Evolutionary conservation across 1,140 invertebrate species (phyloP).

Genomic region (Trinorchestia longiramus): DNA sequence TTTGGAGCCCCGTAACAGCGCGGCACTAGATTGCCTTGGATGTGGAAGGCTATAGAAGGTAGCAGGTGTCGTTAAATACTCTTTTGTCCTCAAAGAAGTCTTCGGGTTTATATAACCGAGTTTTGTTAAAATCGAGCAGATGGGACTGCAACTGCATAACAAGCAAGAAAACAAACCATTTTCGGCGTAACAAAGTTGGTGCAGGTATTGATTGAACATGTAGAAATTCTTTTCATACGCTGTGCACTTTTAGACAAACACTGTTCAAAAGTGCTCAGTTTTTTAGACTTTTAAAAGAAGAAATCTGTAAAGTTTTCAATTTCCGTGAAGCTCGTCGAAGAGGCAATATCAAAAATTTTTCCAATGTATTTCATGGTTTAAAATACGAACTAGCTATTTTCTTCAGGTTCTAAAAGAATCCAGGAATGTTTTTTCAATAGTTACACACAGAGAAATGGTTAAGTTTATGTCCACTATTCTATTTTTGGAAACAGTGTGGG

Average conservation of each 20-base stretch:
- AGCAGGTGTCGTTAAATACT: neutral
- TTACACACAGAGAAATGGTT: too few species aligned
- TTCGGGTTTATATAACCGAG: neutral
- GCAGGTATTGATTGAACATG: neutral
- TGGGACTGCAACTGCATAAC: neutral
- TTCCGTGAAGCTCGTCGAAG: too few species aligned
- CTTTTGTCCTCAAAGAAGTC: neutral
- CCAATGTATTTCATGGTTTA: too few species aligned
- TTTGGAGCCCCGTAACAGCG: neutral
- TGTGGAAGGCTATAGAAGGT: neutral
- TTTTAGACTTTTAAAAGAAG: too few species aligned
- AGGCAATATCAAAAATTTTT: too few species aligned
- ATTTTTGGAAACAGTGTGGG: neutral
- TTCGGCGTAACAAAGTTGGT: neutral
- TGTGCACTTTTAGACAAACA: too few species aligned
- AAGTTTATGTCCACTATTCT: neutral
- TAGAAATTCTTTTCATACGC: neutral
- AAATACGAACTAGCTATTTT: too few species aligned
- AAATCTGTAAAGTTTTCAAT: too few species aligned
- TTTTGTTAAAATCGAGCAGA: neutral
- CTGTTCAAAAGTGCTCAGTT: too few species aligned
- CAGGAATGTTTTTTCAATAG: too few species aligned
- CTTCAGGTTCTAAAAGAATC: too few species aligned
- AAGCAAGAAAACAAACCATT: neutral
- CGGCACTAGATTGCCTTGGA: slow-evolving; percentile 5